These are phyloP conservation scores for Gnathonemus longibarbis DNA, from an alignment of 2,113 vertebrate genomes.

Conservation along the genomic window DNA sequence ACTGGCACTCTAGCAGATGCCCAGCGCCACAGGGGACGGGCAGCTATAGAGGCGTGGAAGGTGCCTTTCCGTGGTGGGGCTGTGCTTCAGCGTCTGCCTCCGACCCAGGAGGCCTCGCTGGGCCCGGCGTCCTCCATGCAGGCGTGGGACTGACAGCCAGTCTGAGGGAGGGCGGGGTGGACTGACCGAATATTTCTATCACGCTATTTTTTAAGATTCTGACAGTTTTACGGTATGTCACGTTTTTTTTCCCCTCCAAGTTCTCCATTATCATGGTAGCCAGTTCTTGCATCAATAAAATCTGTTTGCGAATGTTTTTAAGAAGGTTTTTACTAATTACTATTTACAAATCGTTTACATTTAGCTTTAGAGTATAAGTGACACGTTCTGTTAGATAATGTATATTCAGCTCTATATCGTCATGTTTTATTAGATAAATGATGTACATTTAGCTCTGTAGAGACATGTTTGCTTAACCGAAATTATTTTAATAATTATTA, in stretches of 20 bases:
- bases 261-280: background rate
- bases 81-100: background rate
- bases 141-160: background rate
- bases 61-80: background rate
- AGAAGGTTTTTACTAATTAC: too few species aligned
- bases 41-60: background rate
- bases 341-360: background rate
- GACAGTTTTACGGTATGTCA: background rate
- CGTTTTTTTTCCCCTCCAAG: background rate
- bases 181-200: background rate
- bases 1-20: background rate
- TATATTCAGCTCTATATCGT: too few species aligned
- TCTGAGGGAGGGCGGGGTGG: background rate
- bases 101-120: background rate
- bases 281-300: background rate
- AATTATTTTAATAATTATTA: background rate
- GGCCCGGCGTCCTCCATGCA: background rate
- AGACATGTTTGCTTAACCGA: background rate
- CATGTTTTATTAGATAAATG: too few species aligned
- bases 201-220: background rate
- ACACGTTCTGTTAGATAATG: too few species aligned
- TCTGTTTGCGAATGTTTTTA: background rate
- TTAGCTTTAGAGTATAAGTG: background rate
- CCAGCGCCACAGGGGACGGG: background rate
- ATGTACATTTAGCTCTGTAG: too few species aligned